These are phyloP conservation scores for Leucoraja erinaceus DNA, from an alignment of 2,113 vertebrate genomes.

Conservation along the genomic window DNA sequence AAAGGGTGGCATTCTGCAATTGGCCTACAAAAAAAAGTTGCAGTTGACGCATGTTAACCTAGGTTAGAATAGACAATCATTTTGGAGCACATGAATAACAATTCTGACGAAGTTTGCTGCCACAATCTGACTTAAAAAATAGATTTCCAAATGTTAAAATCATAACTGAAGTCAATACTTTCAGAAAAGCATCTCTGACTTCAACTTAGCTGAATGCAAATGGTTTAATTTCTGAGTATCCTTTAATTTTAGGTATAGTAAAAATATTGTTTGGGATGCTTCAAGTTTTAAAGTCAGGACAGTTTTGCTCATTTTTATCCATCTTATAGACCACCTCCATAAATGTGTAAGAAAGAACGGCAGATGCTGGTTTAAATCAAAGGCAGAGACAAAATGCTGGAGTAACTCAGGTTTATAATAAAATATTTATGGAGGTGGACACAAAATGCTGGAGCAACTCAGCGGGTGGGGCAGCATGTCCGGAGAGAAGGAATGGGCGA, in stretches of 20 bases:
- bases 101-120: neutral
- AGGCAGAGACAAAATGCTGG: too few species aligned
- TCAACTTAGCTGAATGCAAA: neutral
- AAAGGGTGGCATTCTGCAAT: neutral
- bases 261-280: neutral
- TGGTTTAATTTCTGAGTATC: neutral
- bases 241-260: neutral
- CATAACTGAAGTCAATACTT: neutral
- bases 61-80: neutral
- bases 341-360: neutral
- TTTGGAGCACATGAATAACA: neutral
- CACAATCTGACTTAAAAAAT: neutral
- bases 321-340: neutral
- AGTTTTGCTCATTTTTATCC: neutral
- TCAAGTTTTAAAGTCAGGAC: neutral
- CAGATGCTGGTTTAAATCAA: too few species aligned
- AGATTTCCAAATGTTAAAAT: neutral
- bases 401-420: too few species aligned
- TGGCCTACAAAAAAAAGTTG: neutral
- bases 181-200: neutral
- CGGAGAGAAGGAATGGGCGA: too few species aligned
- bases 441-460: too few species aligned
- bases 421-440: too few species aligned
- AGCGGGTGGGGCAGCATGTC: too few species aligned
- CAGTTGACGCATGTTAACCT: neutral